Percentiles rank a stretch among this genome's conserved stretches.
phyloP scores from a whole-genome alignment of 2,113 vertebrate genomes.

The Lycaon pictus region DNA sequence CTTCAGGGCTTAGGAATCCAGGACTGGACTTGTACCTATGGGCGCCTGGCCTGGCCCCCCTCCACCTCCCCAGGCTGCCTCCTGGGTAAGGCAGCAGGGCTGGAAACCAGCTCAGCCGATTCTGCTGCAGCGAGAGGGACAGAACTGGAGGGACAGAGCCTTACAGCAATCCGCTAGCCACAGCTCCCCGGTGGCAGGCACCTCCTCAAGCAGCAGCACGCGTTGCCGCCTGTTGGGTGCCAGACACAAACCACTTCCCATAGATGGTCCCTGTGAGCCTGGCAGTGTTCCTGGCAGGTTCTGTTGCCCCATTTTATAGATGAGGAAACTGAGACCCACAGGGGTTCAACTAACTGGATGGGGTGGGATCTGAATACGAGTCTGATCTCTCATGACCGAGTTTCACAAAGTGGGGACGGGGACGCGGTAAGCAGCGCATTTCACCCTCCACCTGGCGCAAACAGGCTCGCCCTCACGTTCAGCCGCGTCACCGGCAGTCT shows the following conservation, averaged over 20 bases:
- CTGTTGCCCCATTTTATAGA: not conserved
- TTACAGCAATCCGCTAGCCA: fast-evolving
- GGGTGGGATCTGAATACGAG: not conserved
- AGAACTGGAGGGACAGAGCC: not conserved
- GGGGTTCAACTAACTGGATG: fast-evolving
- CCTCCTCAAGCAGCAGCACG: fast-evolving
- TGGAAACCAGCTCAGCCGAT: not conserved
- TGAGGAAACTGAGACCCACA: not conserved
- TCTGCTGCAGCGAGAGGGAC: not conserved
- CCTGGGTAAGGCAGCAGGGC: not conserved
- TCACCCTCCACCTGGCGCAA: not conserved
- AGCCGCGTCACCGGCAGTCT: not conserved
- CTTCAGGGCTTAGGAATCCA: not conserved
- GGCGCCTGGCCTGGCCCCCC: not conserved
- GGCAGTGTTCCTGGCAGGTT: fast-evolving
- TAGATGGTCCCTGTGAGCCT: not conserved
- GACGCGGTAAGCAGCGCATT: fast-evolving
- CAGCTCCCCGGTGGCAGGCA: fast-evolving
- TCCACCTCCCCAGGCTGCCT: fast-evolving
- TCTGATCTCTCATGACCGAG: fast-evolving
- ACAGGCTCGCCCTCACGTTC: fast-evolving
- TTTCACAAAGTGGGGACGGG: not conserved
- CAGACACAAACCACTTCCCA: fast-evolving
- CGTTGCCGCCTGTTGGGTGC: too few relatives aligned
- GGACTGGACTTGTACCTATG: not conserved